Percentiles rank a stretch among this genome's conserved stretches.
Evolutionary conservation across 2,797 vertebrate species (phyloP).

Genomic region (Peromyscus nudipes): DNA sequence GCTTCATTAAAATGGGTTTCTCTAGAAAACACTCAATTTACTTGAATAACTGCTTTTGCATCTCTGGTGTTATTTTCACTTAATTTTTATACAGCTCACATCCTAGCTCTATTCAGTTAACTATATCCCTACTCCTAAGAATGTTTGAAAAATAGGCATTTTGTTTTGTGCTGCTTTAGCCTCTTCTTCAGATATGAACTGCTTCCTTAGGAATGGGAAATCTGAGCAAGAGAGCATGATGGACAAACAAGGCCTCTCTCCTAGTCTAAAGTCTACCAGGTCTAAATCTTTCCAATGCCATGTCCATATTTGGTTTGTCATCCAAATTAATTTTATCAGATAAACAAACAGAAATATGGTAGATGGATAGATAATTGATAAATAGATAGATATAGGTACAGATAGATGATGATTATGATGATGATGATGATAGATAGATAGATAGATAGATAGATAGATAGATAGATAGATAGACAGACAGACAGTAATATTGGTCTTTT

Average conservation of each 20-base stretch:
- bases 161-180: neutral
- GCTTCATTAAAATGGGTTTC: constrained; percentile 69
- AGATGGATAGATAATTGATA: neutral
- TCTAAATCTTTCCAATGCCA: neutral
- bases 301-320: neutral
- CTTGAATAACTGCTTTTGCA: constrained; percentile 67
- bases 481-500: neutral
- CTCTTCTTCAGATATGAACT: neutral
- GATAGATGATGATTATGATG: too few relatives aligned
- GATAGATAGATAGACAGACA: neutral
- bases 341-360: neutral
- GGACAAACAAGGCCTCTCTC: neutral
- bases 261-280: neutral
- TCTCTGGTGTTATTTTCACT: constrained; percentile 6
- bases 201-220: neutral
- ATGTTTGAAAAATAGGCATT: neutral
- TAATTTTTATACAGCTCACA: constrained; percentile 53
- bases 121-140: neutral
- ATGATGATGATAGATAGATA: neutral
- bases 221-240: neutral
- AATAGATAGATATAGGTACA: neutral
- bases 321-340: constrained; percentile 39
- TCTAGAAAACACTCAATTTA: constrained; percentile 57
- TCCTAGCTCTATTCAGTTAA: constrained; percentile 30
- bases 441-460: neutral